Conservation (phyloP, 2,888 invertebrate species). For the Pasiphila rectangulata region DNA sequence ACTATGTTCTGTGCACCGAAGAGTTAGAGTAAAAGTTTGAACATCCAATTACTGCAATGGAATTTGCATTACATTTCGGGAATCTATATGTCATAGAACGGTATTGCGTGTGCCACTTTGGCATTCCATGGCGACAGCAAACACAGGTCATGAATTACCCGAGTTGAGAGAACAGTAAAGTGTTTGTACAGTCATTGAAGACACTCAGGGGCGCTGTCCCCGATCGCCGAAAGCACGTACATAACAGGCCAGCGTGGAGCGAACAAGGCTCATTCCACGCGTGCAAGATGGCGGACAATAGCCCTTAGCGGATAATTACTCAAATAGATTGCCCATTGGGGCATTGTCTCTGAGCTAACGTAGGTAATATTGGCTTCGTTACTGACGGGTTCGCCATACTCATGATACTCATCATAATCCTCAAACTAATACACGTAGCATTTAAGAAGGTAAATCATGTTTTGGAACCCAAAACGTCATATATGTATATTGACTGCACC, state of each 20-base stretch:
- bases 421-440: no score
- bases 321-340: slow-evolving; percentile 80
- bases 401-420: slow-evolving; percentile 30
- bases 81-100: background rate
- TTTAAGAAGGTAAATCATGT: no score
- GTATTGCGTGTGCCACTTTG: slow-evolving; percentile 15
- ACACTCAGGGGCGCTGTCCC: slow-evolving; percentile 56
- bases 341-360: slow-evolving; percentile 70
- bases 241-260: slow-evolving; percentile 61
- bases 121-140: slow-evolving; percentile 28
- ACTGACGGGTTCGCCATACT: slow-evolving; percentile 51
- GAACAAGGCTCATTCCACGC: slow-evolving; percentile 76
- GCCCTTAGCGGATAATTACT: slow-evolving; percentile 80
- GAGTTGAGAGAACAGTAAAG: slow-evolving; percentile 49
- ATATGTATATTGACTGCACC: no score
- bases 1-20: background rate
- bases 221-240: slow-evolving; percentile 67
- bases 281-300: slow-evolving; percentile 79
- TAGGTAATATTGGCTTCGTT: slow-evolving; percentile 65
- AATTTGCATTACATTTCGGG: slow-evolving; percentile 8
- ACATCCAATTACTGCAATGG: background rate
- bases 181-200: slow-evolving; percentile 58
- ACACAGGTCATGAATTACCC: slow-evolving; percentile 41
- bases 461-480: no score
- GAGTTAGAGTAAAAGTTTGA: background rate